Evolutionary conservation across 2,888 invertebrate species (phyloP).

Genomic region (Catonia carolina): DNA sequence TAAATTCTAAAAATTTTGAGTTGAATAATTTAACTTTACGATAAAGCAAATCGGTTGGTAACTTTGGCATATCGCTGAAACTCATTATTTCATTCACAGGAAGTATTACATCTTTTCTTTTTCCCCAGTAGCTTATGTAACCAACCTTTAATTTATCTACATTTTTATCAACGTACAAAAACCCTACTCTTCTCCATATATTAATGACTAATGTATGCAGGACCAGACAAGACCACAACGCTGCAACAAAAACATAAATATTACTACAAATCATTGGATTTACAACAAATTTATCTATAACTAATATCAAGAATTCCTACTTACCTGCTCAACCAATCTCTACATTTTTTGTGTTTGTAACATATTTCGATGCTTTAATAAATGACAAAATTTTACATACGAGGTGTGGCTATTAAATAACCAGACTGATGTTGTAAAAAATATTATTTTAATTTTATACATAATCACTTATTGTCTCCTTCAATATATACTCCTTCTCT

Average conservation of each 20-base stretch:
- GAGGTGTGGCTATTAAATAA: too few species aligned
- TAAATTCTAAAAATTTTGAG: neutral
- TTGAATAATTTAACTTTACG: neutral
- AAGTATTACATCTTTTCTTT: neutral
- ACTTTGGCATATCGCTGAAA: neutral
- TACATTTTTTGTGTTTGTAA: too few species aligned
- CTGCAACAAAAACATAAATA: slow-evolving; percentile 6
- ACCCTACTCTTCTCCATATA: neutral
- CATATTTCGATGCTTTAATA: too few species aligned
- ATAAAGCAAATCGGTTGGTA: neutral
- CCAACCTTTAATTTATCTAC: neutral
- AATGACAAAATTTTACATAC: too few species aligned
- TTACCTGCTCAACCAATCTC: too few species aligned
- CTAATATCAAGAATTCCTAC: too few species aligned
- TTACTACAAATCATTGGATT: neutral
- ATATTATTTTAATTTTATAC: too few species aligned
- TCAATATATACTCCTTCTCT: too few species aligned
- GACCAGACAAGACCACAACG: neutral
- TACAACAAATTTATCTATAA: too few species aligned
- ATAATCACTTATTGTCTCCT: too few species aligned
- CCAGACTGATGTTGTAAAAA: too few species aligned
- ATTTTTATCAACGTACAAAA: neutral
- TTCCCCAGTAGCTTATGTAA: neutral
- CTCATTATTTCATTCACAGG: neutral
- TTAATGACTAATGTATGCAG: neutral